Evolutionary conservation across 2,888 invertebrate species (phyloP).

Genomic region (Cenopis cana): DNA sequence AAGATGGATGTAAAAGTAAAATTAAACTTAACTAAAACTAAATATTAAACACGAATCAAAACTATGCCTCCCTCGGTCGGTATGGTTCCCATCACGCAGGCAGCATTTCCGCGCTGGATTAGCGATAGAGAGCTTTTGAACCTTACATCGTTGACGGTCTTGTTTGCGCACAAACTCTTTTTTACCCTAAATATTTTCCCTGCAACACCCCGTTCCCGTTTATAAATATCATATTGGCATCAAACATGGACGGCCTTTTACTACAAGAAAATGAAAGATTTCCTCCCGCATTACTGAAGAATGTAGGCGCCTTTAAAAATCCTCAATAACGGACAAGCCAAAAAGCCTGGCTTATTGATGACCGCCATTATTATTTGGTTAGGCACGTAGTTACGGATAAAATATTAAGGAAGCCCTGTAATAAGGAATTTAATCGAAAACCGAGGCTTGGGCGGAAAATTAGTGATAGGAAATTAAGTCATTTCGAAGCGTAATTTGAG

Average conservation of each 20-base stretch:
- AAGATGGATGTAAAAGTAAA: too few relatives aligned
- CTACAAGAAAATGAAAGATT: conserved; percentile 9
- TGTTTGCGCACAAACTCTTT: too few relatives aligned
- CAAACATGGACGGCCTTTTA: background rate
- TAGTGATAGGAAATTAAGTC: conserved; percentile 32
- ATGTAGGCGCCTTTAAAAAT: conserved; percentile 53
- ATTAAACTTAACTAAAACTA: too few relatives aligned
- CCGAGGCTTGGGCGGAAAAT: conserved; percentile 46
- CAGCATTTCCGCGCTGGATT: too few relatives aligned
- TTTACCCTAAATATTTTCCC: too few relatives aligned
- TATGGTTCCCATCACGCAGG: too few relatives aligned
- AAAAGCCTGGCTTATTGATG: conserved; percentile 57
- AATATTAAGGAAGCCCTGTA: conserved; percentile 53
- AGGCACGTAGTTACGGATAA: conserved; percentile 53
- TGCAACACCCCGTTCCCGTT: too few relatives aligned
- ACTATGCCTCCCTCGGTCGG: too few relatives aligned
- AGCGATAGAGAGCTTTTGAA: too few relatives aligned
- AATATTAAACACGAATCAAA: too few relatives aligned
- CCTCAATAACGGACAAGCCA: conserved; percentile 59
- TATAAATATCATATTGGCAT: background rate
- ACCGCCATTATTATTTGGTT: conserved; percentile 62
- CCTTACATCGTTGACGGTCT: too few relatives aligned
- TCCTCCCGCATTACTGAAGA: conserved; percentile 15
- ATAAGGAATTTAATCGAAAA: conserved; percentile 56
- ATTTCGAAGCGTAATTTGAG: conserved; percentile 3